These are phyloP conservation scores for Anagyrus pseudococci DNA, from an alignment of 2,888 invertebrate species.

Conservation along the genomic window DNA sequence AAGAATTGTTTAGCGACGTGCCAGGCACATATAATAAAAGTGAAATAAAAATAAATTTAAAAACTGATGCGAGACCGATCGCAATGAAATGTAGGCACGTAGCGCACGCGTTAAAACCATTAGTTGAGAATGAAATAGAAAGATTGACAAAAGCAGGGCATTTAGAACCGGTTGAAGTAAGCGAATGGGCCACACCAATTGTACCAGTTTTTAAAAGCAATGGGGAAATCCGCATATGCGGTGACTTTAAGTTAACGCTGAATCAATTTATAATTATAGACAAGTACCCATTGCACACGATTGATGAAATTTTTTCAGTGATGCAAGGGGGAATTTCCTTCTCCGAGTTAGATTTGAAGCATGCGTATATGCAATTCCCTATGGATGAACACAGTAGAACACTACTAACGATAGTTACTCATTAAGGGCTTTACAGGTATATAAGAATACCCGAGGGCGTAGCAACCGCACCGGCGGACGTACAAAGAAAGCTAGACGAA, in stretches of 20 bases:
- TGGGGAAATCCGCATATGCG: slow-evolving; percentile 18
- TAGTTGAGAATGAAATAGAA: slow-evolving; percentile 20
- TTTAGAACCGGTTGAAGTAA: slow-evolving; percentile 13
- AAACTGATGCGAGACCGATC: slow-evolving; percentile 25
- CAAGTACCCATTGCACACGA: slow-evolving; percentile 20
- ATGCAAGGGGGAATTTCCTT: slow-evolving; percentile 25
- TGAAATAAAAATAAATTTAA: slow-evolving; percentile 24
- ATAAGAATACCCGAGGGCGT: slow-evolving; percentile 3
- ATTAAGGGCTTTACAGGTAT: background rate
- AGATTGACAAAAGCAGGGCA: slow-evolving; percentile 13
- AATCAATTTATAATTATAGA: slow-evolving; percentile 17
- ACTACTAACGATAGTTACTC: background rate
- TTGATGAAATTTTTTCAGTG: slow-evolving; percentile 24
- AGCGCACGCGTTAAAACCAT: slow-evolving; percentile 25
- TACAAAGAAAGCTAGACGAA: slow-evolving; percentile 47
- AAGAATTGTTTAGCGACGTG: too few relatives aligned
- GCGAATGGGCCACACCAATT: slow-evolving; percentile 24
- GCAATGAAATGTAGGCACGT: slow-evolving; percentile 26
- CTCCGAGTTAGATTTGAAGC: slow-evolving; percentile 20
- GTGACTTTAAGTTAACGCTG: slow-evolving; percentile 16
- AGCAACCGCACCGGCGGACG: slow-evolving; percentile 39
- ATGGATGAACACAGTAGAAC: background rate
- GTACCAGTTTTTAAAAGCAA: slow-evolving; percentile 18
- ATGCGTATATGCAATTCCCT: too few relatives aligned
- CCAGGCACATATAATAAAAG: slow-evolving; percentile 29